phyloP scores from a whole-genome alignment of 2,113 vertebrate genomes.

The Orcinus orca region DNA sequence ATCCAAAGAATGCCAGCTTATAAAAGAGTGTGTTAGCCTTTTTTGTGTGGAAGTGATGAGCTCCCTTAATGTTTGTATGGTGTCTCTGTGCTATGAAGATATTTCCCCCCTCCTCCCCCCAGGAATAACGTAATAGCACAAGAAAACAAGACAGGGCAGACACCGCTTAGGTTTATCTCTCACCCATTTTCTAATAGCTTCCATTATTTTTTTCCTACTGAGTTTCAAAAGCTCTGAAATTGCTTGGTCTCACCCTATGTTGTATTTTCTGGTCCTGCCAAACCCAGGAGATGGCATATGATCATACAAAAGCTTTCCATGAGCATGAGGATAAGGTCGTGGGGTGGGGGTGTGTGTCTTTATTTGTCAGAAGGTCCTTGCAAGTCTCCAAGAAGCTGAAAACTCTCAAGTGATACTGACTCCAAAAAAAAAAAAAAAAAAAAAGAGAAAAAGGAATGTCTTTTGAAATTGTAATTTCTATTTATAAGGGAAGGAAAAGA shows the following conservation, averaged over 20 bases:
- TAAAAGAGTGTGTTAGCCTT: not conserved
- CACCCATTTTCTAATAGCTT: not conserved
- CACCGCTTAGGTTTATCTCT: not conserved
- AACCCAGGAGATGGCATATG: not conserved
- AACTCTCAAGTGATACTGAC: not conserved
- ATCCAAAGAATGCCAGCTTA: not conserved
- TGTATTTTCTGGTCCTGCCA: slow-evolving; percentile 6
- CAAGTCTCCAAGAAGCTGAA: not conserved
- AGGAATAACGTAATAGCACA: not conserved
- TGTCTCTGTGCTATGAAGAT: not conserved
- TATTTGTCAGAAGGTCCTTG: slow-evolving; percentile 38
- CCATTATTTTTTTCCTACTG: not conserved
- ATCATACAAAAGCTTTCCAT: not conserved
- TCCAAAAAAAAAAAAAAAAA: not conserved
- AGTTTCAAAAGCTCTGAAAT: slow-evolving; percentile 11
- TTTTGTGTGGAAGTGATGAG: not conserved
- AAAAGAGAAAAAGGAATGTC: not conserved
- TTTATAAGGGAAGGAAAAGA: not conserved
- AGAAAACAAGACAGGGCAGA: not conserved
- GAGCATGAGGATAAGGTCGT: not conserved
- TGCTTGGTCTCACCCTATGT: not conserved
- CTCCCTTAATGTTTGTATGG: not conserved
- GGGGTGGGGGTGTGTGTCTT: not conserved
- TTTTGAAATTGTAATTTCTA: not conserved
- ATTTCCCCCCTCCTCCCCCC: too few relatives aligned